Evolutionary conservation across 2,797 vertebrate genomes (phyloP).

Genomic region (Scolopax rusticola): DNA sequence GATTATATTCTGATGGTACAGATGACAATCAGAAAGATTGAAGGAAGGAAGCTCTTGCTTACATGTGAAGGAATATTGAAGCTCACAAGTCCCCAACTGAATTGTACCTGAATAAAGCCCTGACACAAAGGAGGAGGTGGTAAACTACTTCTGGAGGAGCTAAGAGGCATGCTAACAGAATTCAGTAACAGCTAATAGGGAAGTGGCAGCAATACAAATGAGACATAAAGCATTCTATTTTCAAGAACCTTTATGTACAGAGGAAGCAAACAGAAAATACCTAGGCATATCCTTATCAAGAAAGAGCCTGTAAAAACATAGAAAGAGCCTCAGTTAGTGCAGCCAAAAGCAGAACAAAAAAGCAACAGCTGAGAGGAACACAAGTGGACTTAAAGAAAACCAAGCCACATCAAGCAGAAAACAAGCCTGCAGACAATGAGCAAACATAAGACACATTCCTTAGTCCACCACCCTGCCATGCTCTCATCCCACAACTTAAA

Average conservation of each 20-base stretch:
- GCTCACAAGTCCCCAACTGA: neutral
- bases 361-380: slow-evolving; percentile 30
- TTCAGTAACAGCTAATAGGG: neutral
- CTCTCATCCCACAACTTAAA: neutral
- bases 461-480: neutral
- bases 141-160: neutral
- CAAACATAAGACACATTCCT: neutral
- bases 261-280: slow-evolving; percentile 86
- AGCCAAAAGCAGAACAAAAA: slow-evolving; percentile 75
- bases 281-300: slow-evolving; percentile 99
- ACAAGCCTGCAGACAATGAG: slow-evolving; percentile 20
- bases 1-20: neutral
- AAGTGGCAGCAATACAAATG: neutral
- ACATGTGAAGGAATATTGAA: neutral
- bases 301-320: slow-evolving; percentile 93
- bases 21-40: neutral
- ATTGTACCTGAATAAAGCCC: neutral
- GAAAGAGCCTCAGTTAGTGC: slow-evolving; percentile 85
- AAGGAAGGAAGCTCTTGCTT: neutral
- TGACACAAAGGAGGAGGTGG: neutral
- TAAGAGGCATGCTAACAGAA: neutral
- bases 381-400: slow-evolving; percentile 26
- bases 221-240: slow-evolving; percentile 71
- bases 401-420: neutral
- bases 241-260: slow-evolving; percentile 81